Conservation (phyloP, 2,888 invertebrate species). For the Stenichneumon culpator region DNA sequence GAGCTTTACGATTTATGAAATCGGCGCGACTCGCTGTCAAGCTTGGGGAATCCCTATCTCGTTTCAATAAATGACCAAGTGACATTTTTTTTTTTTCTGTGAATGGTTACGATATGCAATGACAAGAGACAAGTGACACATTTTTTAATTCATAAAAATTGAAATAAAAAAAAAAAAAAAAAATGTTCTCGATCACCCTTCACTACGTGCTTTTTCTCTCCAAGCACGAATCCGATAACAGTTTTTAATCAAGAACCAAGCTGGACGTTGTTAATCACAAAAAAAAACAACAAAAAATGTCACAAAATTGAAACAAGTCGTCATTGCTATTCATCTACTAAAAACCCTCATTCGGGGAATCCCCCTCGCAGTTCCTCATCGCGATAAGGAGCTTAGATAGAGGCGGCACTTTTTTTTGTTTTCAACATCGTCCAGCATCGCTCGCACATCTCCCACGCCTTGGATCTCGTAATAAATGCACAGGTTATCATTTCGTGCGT, state of each 20-base stretch:
- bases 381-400: neutral
- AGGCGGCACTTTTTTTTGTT: neutral
- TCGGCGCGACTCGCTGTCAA: constrained; percentile 1
- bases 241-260: too few species aligned
- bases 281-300: too few species aligned
- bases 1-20: constrained; percentile 23
- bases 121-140: too few species aligned
- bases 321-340: neutral
- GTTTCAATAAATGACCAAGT: neutral
- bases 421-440: neutral
- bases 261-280: too few species aligned
- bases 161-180: too few species aligned
- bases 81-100: neutral
- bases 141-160: too few species aligned
- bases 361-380: neutral
- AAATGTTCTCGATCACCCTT: too few species aligned
- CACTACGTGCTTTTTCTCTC: too few species aligned
- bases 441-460: constrained; percentile 39
- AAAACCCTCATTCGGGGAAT: neutral
- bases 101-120: neutral
- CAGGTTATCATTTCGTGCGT: constrained; percentile 84
- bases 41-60: neutral
- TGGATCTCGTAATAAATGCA: constrained; percentile 81
- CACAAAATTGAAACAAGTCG: too few species aligned
- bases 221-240: too few species aligned